Evolutionary conservation across 2,113 vertebrate genomes (phyloP).

Genomic region (Rutilus rutilus): DNA sequence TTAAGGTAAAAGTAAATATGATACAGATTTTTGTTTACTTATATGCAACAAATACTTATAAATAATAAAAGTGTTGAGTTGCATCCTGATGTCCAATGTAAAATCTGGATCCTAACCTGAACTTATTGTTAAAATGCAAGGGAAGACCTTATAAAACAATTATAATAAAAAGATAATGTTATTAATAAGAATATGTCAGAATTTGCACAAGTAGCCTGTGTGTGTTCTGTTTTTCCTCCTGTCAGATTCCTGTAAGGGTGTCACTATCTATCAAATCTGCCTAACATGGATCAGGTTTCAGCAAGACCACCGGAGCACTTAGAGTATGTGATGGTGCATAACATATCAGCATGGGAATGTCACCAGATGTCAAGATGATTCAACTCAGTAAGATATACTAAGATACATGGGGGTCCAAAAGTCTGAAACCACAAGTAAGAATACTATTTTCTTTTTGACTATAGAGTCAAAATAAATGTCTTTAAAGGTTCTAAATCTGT

Average conservation of each 20-base stretch:
- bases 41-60: too few species aligned
- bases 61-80: not conserved
- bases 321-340: not conserved
- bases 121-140: too few species aligned
- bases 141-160: too few species aligned
- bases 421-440: not conserved
- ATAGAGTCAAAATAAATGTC: too few species aligned
- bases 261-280: not conserved
- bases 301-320: not conserved
- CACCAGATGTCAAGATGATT: not conserved
- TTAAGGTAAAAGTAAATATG: not conserved
- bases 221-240: not conserved
- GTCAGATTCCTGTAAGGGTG: not conserved
- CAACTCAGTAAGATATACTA: not conserved
- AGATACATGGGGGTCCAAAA: not conserved
- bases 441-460: not conserved
- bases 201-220: not conserved
- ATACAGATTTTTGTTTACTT: not conserved
- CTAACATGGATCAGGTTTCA: conserved; percentile 11
- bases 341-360: not conserved
- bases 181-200: conserved; percentile 18
- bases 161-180: not conserved
- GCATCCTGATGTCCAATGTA: not conserved
- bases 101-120: not conserved
- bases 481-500: not conserved